Evolutionary conservation across 2,797 vertebrate species (phyloP).

Genomic region (Tapera naevia): DNA sequence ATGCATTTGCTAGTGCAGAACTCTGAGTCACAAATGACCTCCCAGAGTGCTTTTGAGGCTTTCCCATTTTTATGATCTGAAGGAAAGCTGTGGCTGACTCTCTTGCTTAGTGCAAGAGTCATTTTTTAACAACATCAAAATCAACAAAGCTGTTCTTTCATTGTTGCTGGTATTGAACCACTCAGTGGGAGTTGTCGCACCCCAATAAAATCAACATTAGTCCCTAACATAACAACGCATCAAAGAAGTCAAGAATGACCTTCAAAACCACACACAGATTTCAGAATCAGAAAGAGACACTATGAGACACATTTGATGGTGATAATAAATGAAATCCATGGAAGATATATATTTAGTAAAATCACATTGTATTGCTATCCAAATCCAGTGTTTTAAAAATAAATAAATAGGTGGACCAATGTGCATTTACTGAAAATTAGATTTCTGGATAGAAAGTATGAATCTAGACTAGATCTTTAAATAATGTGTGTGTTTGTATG

Average conservation of each 20-base stretch:
- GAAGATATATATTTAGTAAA: neutral
- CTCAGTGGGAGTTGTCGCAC: neutral
- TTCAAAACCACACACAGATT: neutral
- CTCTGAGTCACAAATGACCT: neutral
- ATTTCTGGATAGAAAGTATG: neutral
- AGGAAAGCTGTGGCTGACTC: neutral
- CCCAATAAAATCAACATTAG: neutral
- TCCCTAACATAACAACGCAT: neutral
- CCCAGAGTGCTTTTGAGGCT: neutral
- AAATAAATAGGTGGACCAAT: neutral
- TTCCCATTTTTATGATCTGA: neutral
- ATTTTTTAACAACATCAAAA: neutral
- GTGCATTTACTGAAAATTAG: neutral
- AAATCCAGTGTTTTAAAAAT: neutral
- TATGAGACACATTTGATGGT: neutral
- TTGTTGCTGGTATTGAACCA: neutral
- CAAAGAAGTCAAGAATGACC: neutral
- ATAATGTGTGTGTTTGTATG: neutral
- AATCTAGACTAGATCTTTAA: neutral
- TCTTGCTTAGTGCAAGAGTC: neutral
- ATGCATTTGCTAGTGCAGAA: neutral
- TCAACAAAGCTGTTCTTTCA: neutral
- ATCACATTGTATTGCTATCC: neutral
- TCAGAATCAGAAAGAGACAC: neutral
- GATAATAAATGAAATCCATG: neutral